Evolutionary conservation across 2,797 vertebrate species (phyloP), one percentile per base, ranked within the genome.

Genomic region (Semaprochilodus insignis): DNA sequence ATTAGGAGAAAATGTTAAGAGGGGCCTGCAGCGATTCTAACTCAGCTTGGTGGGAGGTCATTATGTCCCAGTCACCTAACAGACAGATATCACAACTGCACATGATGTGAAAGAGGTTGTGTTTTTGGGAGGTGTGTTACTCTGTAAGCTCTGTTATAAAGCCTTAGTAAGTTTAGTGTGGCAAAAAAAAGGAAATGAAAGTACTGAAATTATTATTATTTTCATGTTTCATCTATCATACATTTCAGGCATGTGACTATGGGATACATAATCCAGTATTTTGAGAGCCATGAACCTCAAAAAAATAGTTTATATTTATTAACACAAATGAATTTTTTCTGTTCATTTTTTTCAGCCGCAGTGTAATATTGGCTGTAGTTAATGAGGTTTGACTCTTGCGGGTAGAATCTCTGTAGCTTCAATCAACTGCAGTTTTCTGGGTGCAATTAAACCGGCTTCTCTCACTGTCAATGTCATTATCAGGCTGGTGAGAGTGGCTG

Each of bases 381-480:
- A 74, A 62, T 59, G 25, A 74, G 40, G 36, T 67, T 76, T 62
- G 54, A n/a, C 27, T 40, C 72, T 74, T 51, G 31, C 16, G 74
- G 63, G 40, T 62, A 69, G 67, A n/a, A 63, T 52, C 66, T 16
- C n/a, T 71, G 54, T 52, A 70, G 55, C 72, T 70, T 80, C 7
- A 59, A 55, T 71, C n/a, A 71, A 19, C 54, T 80, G 48, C 65
- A 71, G 51, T 63, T 74, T 85, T 73, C 40, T 63, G 79, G 52
- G 25, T 59, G 57, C 80, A 82, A 80, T 85, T 85, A 74, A 74
- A 80, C 71, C 77, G 74, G 51, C 89, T 86, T 89, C 87, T 90
- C 90, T 90, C 90, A 91, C 90, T 92, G 92, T 94, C 92, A 94
- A 91, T 94, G 93, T 93, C 92, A 93, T 55, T 82, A 91, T 88